These are phyloP conservation scores for Anarhynchus alexandrinus DNA, from an alignment of 2,113 vertebrate genomes.

Conservation along the genomic window DNA sequence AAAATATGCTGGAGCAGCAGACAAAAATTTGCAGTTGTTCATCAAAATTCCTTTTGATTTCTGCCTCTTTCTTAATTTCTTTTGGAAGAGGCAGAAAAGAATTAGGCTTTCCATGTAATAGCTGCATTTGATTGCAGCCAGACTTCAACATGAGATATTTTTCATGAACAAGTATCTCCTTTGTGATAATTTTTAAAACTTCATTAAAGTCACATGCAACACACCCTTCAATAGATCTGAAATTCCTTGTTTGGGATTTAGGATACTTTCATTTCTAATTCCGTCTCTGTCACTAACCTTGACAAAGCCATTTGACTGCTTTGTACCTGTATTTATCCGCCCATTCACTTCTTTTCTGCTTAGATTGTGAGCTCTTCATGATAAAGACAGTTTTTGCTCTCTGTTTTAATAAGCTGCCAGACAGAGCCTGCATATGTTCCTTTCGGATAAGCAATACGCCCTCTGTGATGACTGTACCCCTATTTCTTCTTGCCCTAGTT, in stretches of 20 bases:
- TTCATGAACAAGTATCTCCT: neutral
- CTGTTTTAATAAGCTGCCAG: neutral
- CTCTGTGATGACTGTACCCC: neutral
- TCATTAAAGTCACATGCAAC: neutral
- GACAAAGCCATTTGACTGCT: neutral
- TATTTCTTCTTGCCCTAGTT: neutral
- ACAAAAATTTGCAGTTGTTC: neutral
- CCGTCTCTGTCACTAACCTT: neutral
- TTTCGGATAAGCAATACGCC: neutral
- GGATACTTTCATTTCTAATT: neutral
- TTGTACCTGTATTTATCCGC: neutral
- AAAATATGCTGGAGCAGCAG: neutral
- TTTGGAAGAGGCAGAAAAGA: neutral
- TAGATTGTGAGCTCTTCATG: neutral
- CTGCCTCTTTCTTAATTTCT: neutral
- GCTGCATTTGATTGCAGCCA: neutral
- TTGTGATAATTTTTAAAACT: neutral
- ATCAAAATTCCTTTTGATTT: slow-evolving; percentile 18
- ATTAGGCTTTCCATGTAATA: neutral
- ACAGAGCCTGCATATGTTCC: neutral
- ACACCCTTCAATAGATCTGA: neutral
- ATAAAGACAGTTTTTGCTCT: neutral
- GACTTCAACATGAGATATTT: neutral
- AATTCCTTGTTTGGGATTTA: neutral
- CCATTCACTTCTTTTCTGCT: neutral